These are phyloP conservation scores for Sinotaia quadrata DNA, from an alignment of 2,888 invertebrate species.

Conservation along the genomic window DNA sequence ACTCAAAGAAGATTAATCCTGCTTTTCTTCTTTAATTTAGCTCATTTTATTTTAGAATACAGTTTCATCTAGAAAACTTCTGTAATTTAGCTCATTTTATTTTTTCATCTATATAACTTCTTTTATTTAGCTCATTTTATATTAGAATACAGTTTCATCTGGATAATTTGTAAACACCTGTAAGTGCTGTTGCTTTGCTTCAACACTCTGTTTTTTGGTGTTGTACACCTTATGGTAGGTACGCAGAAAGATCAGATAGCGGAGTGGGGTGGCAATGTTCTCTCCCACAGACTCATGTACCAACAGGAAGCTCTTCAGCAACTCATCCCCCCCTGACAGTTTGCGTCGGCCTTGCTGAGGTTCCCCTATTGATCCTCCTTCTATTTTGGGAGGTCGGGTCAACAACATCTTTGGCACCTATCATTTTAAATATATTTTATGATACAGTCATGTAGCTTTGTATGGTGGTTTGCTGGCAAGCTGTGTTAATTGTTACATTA, in stretches of 20 bases:
- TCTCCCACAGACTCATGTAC: slow-evolving; percentile 73
- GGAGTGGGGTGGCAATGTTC: slow-evolving; percentile 72
- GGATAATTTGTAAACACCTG: slow-evolving; percentile 74
- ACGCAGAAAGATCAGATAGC: slow-evolving; percentile 76
- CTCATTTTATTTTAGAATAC: too few relatives aligned
- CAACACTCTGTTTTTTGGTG: slow-evolving; percentile 78
- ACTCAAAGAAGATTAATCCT: too few relatives aligned
- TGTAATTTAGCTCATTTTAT: too few relatives aligned
- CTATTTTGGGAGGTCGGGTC: slow-evolving; percentile 66
- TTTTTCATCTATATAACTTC: too few relatives aligned
- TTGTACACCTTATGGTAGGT: slow-evolving; percentile 76
- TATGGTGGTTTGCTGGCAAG: too few relatives aligned
- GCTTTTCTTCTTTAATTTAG: too few relatives aligned
- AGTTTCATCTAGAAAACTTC: too few relatives aligned
- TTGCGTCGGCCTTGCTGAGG: slow-evolving; percentile 57
- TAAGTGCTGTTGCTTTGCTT: slow-evolving; percentile 78
- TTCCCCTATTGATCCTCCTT: slow-evolving; percentile 65
- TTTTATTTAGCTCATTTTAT: too few relatives aligned
- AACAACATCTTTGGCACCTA: slow-evolving; percentile 72
- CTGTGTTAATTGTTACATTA: too few relatives aligned
- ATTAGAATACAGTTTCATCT: too few relatives aligned
- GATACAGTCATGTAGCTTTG: too few relatives aligned
- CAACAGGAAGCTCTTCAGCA: slow-evolving; percentile 71
- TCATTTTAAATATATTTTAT: too few relatives aligned
- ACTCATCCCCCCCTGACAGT: slow-evolving; percentile 70